phyloP scores from a whole-genome alignment of 2,888 invertebrate species.

The Acanthacorydalis orientalis region DNA sequence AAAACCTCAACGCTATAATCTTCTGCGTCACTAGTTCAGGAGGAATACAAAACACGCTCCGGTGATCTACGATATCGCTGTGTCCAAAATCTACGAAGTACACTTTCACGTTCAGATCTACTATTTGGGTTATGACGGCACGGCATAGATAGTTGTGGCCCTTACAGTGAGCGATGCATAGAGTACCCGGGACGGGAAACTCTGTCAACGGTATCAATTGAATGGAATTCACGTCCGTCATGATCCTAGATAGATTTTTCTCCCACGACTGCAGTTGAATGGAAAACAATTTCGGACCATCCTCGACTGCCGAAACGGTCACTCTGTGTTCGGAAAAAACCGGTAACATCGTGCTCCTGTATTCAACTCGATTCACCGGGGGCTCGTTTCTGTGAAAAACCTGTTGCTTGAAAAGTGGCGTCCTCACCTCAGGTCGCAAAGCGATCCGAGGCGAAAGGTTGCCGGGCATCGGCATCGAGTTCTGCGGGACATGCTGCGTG shows the following conservation, averaged over 20 bases:
- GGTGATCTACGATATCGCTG: conserved; percentile 50
- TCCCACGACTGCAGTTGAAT: conserved; percentile 49
- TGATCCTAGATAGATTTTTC: conserved; percentile 44
- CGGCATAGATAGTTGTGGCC: conserved; percentile 53
- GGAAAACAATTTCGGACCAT: conserved; percentile 63
- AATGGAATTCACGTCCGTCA: conserved; percentile 51
- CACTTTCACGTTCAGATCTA: conserved; percentile 53
- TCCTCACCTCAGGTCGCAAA: conserved; percentile 19
- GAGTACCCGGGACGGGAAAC: conserved; percentile 55
- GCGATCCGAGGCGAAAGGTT: conserved; percentile 11
- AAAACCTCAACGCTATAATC: conserved; percentile 60
- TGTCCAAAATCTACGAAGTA: conserved; percentile 72
- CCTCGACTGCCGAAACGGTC: conserved; percentile 58
- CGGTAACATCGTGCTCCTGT: conserved; percentile 34
- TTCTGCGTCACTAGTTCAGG: conserved; percentile 50
- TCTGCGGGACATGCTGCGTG: conserved; percentile 5
- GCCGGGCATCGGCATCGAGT: conserved; percentile 3
- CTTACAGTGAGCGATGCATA: conserved; percentile 57
- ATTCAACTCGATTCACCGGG: conserved; percentile 23
- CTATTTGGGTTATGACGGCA: conserved; percentile 58
- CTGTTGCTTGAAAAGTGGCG: conserved; percentile 12
- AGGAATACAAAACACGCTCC: conserved; percentile 59
- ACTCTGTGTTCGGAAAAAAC: conserved; percentile 45
- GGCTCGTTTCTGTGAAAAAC: conserved; percentile 26
- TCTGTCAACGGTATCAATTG: conserved; percentile 40